Conservation (phyloP, 2,888 invertebrate genomes). For the Melanchra persicariae region DNA sequence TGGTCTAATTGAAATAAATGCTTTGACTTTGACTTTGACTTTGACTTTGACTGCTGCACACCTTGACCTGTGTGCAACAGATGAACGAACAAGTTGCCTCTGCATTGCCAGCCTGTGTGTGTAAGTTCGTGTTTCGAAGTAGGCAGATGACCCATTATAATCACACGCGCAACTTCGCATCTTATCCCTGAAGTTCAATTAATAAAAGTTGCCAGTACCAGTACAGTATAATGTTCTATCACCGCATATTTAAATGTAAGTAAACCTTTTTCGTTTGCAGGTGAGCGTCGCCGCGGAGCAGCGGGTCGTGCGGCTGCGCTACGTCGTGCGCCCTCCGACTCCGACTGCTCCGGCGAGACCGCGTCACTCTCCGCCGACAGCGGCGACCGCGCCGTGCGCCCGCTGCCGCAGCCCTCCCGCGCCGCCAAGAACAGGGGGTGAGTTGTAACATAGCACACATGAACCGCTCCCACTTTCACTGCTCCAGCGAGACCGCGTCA, state of each 20-base stretch:
- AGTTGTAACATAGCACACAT: neutral
- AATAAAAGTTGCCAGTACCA: neutral
- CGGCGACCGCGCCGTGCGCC: conserved; percentile 83
- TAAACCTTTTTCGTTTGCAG: conserved; percentile 64
- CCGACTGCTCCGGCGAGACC: conserved; percentile 89
- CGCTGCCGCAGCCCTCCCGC: conserved; percentile 79
- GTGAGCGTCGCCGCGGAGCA: conserved; percentile 86
- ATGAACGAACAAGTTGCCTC: too few species aligned
- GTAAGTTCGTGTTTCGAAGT: too few species aligned
- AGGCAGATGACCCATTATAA: neutral
- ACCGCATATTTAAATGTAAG: neutral
- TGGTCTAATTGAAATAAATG: too few species aligned
- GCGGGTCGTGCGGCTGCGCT: conserved; percentile 84
- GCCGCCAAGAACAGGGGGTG: conserved; percentile 81
- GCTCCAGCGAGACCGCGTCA: conserved; percentile 81
- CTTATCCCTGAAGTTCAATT: neutral
- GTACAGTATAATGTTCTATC: neutral
- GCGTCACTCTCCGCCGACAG: conserved; percentile 89
- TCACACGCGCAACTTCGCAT: neutral
- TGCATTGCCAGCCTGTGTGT: too few species aligned
- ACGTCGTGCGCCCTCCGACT: conserved; percentile 87
- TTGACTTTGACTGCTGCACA: too few species aligned
- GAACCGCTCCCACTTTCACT: conserved; percentile 80
- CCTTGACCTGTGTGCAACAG: too few species aligned
- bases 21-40: too few species aligned